These are phyloP conservation scores for Thalassoma bifasciatum DNA, from an alignment of 2,113 vertebrate genomes.

Conservation along the genomic window DNA sequence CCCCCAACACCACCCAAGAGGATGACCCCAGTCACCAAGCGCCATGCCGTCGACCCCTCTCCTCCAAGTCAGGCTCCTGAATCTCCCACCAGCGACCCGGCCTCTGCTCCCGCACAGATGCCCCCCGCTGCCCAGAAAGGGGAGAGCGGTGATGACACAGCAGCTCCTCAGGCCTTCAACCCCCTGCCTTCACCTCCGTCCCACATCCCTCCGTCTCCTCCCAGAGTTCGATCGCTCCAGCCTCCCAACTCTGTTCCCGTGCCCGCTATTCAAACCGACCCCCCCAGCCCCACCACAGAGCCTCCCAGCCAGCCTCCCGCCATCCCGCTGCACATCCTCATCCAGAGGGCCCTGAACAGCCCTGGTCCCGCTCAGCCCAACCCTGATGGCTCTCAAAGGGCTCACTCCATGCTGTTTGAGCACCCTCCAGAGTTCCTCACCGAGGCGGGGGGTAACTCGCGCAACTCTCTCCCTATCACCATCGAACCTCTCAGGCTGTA, in stretches of 20 bases:
- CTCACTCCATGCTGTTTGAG: constrained; percentile 93
- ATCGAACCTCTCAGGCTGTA: constrained; percentile 97
- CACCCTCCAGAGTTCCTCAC: constrained; percentile 75
- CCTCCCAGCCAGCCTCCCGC: constrained; percentile 80
- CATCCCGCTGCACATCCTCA: constrained; percentile 92
- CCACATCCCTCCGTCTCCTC: constrained; percentile 81
- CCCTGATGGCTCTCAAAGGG: constrained; percentile 86
- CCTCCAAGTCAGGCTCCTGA: constrained; percentile 51
- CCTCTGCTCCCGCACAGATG: constrained; percentile 47
- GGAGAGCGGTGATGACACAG: constrained; percentile 16
- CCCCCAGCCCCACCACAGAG: constrained; percentile 73
- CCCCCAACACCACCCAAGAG: constrained; percentile 92
- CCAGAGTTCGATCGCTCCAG: constrained; percentile 40
- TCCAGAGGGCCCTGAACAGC: constrained; percentile 90
- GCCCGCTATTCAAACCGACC: constrained; percentile 59
- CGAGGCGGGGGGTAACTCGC: constrained; percentile 51
- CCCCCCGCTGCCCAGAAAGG: constrained; percentile 29
- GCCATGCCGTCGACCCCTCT: constrained; percentile 59
- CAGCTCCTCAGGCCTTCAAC: constrained; percentile 19
- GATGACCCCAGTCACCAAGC: constrained; percentile 82
- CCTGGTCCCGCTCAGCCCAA: constrained; percentile 81
- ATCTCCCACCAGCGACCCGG: constrained; percentile 26
- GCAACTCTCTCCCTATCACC: constrained; percentile 90
- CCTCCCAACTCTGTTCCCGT: constrained; percentile 60
- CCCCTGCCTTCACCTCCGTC: constrained; percentile 48